These are phyloP conservation scores for Esox masquinongy DNA, from an alignment of 2,797 vertebrate species.

Conservation along the genomic window DNA sequence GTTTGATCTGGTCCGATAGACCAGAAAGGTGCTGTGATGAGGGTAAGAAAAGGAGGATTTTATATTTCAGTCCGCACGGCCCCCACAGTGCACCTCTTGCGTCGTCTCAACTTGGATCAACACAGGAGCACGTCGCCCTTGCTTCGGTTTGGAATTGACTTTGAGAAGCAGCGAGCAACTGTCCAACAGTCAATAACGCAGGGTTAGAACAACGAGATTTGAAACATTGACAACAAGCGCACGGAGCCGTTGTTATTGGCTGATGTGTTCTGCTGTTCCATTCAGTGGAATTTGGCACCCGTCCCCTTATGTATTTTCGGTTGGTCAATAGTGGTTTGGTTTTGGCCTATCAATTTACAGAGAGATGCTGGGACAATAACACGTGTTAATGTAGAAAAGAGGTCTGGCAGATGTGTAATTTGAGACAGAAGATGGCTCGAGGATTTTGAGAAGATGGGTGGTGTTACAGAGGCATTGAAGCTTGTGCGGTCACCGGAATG, in stretches of 20 bases:
- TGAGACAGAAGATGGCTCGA: not conserved
- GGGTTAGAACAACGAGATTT: conserved; percentile 50
- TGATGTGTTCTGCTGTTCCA: conserved; percentile 53
- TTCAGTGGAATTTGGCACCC: conserved; percentile 49
- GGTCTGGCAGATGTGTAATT: not conserved
- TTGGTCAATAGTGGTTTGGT: conserved; percentile 39
- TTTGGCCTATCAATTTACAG: not conserved
- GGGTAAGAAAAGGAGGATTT: conserved; percentile 40
- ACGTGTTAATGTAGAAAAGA: not conserved
- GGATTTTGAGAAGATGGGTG: not conserved
- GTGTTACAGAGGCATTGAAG: not conserved
- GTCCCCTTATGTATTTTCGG: conserved; percentile 56
- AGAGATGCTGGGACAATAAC: not conserved
- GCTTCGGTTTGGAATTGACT: conserved; percentile 70
- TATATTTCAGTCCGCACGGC: conserved; percentile 45
- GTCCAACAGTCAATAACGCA: conserved; percentile 69
- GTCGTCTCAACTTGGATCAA: conserved; percentile 58
- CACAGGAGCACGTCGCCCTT: conserved; percentile 51
- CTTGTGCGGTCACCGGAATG: not conserved
- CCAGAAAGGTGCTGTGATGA: conserved; percentile 59
- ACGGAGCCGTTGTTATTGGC: conserved; percentile 64
- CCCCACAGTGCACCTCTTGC: conserved; percentile 31
- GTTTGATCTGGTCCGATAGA: conserved; percentile 53
- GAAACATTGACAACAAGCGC: conserved; percentile 59
- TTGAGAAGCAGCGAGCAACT: conserved; percentile 59